A percentile compares a stretch with the other conserved stretches of the same genome.
phyloP scores from a whole-genome alignment of 2,113 vertebrate species.

The Formicarius rufipectus region DNA sequence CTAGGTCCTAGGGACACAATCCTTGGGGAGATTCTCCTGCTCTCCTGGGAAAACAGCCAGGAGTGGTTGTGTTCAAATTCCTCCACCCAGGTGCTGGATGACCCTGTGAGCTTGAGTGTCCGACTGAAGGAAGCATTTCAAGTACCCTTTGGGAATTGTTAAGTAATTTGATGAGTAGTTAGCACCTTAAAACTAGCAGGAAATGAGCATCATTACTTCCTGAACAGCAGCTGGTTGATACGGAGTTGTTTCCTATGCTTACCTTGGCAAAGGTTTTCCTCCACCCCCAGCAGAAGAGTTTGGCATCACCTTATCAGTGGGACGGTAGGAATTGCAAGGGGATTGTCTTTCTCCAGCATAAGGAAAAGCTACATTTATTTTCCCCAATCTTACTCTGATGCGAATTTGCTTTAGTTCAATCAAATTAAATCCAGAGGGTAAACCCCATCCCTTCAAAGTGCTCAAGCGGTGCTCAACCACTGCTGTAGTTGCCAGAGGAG shows the following conservation, averaged over 20 bases:
- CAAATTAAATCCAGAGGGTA: not conserved
- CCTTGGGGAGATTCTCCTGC: not conserved
- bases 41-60: not conserved
- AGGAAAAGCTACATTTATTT: not conserved
- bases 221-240: not conserved
- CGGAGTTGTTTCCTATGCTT: not conserved
- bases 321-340: not conserved
- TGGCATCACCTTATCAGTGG: not conserved
- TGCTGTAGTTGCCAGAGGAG: not conserved
- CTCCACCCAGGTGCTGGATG: not conserved
- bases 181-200: not conserved
- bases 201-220: not conserved
- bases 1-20: not conserved
- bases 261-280: not conserved
- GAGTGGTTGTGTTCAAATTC: not conserved
- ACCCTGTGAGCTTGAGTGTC: not conserved
- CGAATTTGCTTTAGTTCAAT: conserved; percentile 6
- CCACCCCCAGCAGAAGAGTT: not conserved
- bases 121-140: not conserved
- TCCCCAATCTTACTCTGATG: not conserved
- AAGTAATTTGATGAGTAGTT: not conserved
- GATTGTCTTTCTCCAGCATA: not conserved
- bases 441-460: not conserved
- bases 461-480: not conserved
- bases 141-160: not conserved